Percentiles rank a stretch among this genome's conserved stretches.
Conservation (phyloP, 2,888 invertebrate species). For the Xanthorhoe spadicearia region DNA sequence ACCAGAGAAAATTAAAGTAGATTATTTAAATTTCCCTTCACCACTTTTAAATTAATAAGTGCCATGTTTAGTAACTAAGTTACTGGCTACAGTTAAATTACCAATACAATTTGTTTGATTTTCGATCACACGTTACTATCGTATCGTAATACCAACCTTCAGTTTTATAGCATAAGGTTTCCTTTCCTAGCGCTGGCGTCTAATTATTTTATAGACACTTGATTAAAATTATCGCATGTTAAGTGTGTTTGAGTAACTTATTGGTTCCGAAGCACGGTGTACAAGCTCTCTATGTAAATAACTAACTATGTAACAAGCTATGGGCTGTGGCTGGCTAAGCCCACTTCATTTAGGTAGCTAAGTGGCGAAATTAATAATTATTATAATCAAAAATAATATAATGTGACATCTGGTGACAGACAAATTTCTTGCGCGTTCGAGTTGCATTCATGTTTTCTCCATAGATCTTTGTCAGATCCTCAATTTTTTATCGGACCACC, state of each 20-base stretch:
- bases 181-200: background rate
- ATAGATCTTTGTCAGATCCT: no score
- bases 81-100: background rate
- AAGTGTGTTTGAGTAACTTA: constrained; percentile 22
- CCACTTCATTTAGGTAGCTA: no score
- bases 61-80: background rate
- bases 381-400: no score
- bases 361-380: no score
- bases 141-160: background rate
- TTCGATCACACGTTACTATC: background rate
- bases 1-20: no score
- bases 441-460: no score
- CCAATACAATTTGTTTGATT: background rate
- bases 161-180: background rate
- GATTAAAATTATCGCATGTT: constrained; percentile 30
- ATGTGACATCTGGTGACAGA: no score
- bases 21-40: no score
- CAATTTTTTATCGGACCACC: no score
- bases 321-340: constrained; percentile 7
- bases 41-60: no score
- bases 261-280: constrained; percentile 11
- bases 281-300: background rate
- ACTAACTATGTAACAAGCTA: background rate
- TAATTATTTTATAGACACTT: constrained; percentile 17
- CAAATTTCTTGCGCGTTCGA: no score